Conservation (phyloP, 2,113 vertebrate species). For the Bos javanicus region DNA sequence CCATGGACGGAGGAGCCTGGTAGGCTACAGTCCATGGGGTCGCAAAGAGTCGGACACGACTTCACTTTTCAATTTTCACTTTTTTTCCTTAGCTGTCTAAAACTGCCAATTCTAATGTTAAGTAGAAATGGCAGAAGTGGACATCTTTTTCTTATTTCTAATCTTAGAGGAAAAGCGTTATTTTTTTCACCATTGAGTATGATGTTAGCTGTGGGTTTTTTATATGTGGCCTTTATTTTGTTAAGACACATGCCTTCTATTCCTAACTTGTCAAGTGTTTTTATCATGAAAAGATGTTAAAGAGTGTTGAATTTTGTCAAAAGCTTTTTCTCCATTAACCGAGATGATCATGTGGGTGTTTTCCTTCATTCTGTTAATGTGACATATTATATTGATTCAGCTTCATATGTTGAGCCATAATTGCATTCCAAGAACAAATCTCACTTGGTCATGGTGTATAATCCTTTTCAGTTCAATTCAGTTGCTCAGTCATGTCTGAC, state of each 20-base stretch:
- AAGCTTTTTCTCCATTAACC: background rate
- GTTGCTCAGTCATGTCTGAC: rapidly evolving
- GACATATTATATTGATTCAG: background rate
- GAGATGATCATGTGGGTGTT: background rate
- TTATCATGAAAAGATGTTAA: background rate
- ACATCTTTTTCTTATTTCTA: background rate
- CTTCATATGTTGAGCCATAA: background rate
- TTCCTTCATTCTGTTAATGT: background rate
- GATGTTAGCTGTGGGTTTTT: background rate
- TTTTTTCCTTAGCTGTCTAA: background rate
- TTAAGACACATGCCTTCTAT: background rate
- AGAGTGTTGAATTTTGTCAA: background rate
- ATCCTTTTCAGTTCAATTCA: background rate
- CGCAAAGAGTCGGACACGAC: too few relatives aligned
- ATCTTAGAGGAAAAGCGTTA: background rate
- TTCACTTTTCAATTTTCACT: background rate
- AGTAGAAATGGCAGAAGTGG: background rate
- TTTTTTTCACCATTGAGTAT: background rate
- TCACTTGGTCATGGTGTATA: background rate
- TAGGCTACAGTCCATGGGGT: too few relatives aligned
- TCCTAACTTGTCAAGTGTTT: background rate
- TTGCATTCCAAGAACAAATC: background rate
- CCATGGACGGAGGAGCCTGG: too few relatives aligned
- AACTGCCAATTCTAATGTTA: background rate
- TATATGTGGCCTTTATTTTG: background rate